Conservation (phyloP, 2,888 invertebrate species). For the Lepidonotus clava region DNA sequence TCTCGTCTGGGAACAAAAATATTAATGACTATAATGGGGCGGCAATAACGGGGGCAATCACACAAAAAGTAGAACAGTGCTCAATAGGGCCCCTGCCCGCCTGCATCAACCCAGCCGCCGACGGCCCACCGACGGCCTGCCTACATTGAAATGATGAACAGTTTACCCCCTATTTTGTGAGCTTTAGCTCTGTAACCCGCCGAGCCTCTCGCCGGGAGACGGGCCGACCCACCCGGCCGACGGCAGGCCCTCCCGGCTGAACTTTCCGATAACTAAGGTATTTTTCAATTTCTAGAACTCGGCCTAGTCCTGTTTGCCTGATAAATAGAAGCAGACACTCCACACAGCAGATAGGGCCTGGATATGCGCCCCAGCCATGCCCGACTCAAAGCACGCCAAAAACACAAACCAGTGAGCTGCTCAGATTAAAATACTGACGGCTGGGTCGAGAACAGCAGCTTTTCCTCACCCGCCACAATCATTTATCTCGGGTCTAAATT, state of each 20-base stretch:
- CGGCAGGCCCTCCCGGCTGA: neutral
- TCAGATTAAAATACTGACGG: slow-evolving; percentile 49
- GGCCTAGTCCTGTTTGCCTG: slow-evolving; percentile 47
- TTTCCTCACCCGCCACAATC: slow-evolving; percentile 48
- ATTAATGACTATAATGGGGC: slow-evolving; percentile 46
- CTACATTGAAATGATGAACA: slow-evolving; percentile 45
- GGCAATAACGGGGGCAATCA: slow-evolving; percentile 47
- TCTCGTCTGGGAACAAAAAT: slow-evolving; percentile 37
- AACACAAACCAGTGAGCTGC: neutral
- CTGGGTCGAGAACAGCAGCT: slow-evolving; percentile 3
- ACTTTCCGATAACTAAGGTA: slow-evolving; percentile 51
- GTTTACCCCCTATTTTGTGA: slow-evolving; percentile 38
- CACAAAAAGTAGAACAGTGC: slow-evolving; percentile 38
- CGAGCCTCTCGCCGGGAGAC: neutral
- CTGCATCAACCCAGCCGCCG: neutral
- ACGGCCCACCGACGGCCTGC: neutral
- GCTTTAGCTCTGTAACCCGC: neutral
- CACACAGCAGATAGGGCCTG: slow-evolving; percentile 33
- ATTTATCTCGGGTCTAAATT: slow-evolving; percentile 53
- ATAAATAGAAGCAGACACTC: slow-evolving; percentile 48
- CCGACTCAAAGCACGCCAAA: neutral
- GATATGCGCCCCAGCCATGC: no score
- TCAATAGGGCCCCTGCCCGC: slow-evolving; percentile 17
- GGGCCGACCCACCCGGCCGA: neutral
- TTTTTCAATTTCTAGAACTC: slow-evolving; percentile 49